These are phyloP conservation scores for Cenopis cana DNA, from an alignment of 2,888 invertebrate genomes.

Conservation along the genomic window DNA sequence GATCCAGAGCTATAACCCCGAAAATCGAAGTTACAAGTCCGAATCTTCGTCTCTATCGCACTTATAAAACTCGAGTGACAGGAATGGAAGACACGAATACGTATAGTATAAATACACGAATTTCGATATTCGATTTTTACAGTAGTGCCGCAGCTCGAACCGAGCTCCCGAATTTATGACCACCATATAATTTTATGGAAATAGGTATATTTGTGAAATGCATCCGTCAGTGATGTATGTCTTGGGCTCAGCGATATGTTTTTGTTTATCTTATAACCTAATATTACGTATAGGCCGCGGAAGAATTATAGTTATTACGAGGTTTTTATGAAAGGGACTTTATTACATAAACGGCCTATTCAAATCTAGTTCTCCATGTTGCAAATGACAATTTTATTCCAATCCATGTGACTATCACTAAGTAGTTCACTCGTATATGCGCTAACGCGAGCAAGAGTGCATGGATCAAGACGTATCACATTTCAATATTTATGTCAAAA, in stretches of 20 bases:
- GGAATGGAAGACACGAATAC: too few relatives aligned
- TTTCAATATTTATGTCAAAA: not conserved
- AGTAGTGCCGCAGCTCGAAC: too few relatives aligned
- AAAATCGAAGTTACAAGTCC: too few relatives aligned
- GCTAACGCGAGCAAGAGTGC: not conserved
- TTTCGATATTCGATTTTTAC: too few relatives aligned
- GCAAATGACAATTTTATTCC: not conserved
- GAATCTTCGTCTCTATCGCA: too few relatives aligned
- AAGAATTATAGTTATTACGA: too few relatives aligned
- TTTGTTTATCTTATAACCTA: not conserved
- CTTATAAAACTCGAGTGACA: too few relatives aligned
- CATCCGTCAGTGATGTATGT: not conserved
- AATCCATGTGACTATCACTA: not conserved
- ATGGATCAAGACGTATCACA: not conserved
- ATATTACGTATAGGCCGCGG: not conserved
- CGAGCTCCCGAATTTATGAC: constrained; percentile 9
- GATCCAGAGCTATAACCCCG: not conserved
- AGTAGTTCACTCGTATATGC: not conserved
- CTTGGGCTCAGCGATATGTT: not conserved
- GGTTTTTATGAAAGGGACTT: not conserved
- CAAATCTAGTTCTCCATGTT: not conserved
- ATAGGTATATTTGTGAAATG: constrained; percentile 1
- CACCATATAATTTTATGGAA: constrained; percentile 4
- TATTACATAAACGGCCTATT: not conserved
- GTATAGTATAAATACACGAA: too few relatives aligned